Base-by-base conservation (phyloP, 1,140 invertebrate genomes). In the Conopomorpha cramerella region DNA sequence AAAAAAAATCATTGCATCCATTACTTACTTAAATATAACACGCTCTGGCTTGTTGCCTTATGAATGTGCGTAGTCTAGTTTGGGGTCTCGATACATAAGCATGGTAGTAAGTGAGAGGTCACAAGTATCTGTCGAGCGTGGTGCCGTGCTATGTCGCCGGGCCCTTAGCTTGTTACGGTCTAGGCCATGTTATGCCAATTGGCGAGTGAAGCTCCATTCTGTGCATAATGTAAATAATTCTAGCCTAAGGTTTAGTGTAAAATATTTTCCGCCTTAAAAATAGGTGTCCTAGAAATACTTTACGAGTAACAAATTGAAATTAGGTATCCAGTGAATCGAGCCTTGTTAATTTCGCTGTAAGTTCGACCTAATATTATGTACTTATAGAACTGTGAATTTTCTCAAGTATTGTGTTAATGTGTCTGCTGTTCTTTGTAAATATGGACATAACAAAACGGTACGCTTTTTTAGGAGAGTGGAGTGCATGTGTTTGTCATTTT, bases 221-320 rank as follows among this genome's bases (percentile, higher is more conserved):
- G 65, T 74, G 57, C 56, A 71, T 74, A 71, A 55, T 74, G 70
- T 74, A 71, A 62, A 74, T 74, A 73, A n/a, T n/a, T 51, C 34
- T 49, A 34, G 36, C 63, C 58, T 47, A 41, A 48, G 31, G 45
- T n/a, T 62, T 57, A 67, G 55, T 57, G 38, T 67, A 51, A 62
- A 58, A 43, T 40, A 23, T 32, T 50, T 63, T 71, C 70, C 66
- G 66, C 70, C 70, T 74, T 70, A 59, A 53, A 7, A 49, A 43
- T 50, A 55, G 56, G 56, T 71, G 55, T 55, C 42, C 43, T 49
- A 49, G 13, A 37, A 42, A 40, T 52, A n/a, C n/a, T n/a, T n/a
- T n/a, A n/a, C n/a, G n/a, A n/a, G n/a, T n/a, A n/a, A n/a, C n/a
- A n/a, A n/a, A n/a, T n/a, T n/a, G n/a, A n/a, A n/a, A n/a, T n/a